phyloP scores from a whole-genome alignment of 2,888 invertebrate species.

The Liposcelis brunnea region DNA sequence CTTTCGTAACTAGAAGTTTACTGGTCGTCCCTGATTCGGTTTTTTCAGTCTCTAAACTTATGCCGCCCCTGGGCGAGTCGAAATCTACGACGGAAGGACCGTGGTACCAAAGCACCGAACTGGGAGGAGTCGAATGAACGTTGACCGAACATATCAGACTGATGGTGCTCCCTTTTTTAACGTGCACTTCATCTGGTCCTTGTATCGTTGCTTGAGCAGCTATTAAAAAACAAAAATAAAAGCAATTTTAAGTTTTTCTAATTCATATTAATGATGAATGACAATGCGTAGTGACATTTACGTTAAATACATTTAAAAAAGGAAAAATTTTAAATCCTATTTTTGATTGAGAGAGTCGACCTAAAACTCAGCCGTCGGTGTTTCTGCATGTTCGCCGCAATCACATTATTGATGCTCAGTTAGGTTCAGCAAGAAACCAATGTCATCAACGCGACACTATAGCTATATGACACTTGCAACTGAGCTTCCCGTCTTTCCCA shows the following conservation, averaged over 20 bases:
- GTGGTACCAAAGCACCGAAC: conserved; percentile 72
- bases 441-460: no score
- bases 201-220: conserved; percentile 74
- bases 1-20: conserved; percentile 65
- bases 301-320: conserved; percentile 7
- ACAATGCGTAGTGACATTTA: no score
- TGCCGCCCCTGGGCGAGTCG: conserved; percentile 65
- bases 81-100: conserved; percentile 66
- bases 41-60: conserved; percentile 73
- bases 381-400: no score
- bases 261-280: background rate
- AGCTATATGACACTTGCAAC: no score
- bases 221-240: conserved; percentile 36
- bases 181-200: conserved; percentile 73
- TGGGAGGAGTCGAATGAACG: conserved; percentile 62
- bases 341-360: no score
- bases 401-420: no score
- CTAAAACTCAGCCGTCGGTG: no score
- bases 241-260: no score
- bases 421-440: no score
- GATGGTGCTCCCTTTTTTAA: conserved; percentile 80
- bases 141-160: conserved; percentile 76
- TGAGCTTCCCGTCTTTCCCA: no score
- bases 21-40: conserved; percentile 68
- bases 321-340: background rate